A percentile compares a stretch with the other conserved stretches of the same genome.
These are phyloP conservation scores for Parazoanthus darwini DNA, from an alignment of 92 coral and sea anemone species.

Conservation along the genomic window DNA sequence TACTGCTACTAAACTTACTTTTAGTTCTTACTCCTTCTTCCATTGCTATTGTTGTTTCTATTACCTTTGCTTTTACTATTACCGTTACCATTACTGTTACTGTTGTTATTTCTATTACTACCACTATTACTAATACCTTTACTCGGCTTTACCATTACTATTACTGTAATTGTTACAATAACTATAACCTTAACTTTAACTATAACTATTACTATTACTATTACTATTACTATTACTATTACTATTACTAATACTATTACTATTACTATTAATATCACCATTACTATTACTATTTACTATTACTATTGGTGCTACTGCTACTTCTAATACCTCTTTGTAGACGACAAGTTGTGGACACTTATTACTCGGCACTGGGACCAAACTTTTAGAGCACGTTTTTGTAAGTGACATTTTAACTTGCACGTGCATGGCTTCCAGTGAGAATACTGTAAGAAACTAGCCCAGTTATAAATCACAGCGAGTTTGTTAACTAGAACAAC, in stretches of 20 bases:
- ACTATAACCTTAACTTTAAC: background rate
- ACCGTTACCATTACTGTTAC: background rate
- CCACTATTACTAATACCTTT: background rate
- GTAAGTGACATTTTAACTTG: constrained; percentile 25
- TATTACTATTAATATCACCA: background rate
- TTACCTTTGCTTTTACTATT: background rate
- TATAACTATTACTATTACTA: background rate
- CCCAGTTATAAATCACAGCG: background rate
- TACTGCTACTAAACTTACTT: too few relatives aligned
- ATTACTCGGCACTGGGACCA: constrained; percentile 32
- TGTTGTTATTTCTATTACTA: background rate
- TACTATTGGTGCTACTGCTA: background rate
- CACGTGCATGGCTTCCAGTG: constrained; percentile 17
- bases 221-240: background rate
- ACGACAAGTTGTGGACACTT: constrained; percentile 34
- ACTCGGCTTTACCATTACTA: background rate
- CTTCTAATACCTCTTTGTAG: constrained; percentile 24
- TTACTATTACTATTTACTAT: constrained; percentile 6
- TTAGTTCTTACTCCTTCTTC: background rate
- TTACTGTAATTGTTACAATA: background rate
- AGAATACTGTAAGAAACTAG: background rate
- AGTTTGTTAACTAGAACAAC: background rate
- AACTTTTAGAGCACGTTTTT: constrained; percentile 27
- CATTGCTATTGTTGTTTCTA: background rate
- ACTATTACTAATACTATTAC: background rate